phyloP scores from a whole-genome alignment of 2,888 invertebrate species.

The Melanotus villosus region DNA sequence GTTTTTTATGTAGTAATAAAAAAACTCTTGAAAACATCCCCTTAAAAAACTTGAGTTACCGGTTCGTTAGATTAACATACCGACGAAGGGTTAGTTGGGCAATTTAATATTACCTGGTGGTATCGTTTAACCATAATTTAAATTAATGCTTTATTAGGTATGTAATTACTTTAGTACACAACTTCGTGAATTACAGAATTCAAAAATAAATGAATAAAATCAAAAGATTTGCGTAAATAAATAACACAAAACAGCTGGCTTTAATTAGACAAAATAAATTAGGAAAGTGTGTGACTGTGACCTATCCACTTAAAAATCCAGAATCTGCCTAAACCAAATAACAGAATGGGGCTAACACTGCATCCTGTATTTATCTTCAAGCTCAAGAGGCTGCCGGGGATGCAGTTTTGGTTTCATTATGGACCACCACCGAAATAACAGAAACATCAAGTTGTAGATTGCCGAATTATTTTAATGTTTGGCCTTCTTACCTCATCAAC shows the following conservation, averaged over 20 bases:
- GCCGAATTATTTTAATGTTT: no score
- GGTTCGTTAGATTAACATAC: background rate
- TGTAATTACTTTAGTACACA: no score
- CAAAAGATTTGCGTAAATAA: no score
- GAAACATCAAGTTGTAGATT: background rate
- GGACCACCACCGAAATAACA: background rate
- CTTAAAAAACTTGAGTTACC: background rate
- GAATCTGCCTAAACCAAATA: conserved; percentile 16
- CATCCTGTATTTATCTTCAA: conserved; percentile 35
- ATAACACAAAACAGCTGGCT: conserved; percentile 35
- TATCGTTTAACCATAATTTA: no score
- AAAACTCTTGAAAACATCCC: conserved; percentile 10
- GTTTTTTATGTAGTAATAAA: background rate
- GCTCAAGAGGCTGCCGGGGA: conserved; percentile 1
- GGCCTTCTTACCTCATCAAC: no score
- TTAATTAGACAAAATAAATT: conserved; percentile 34
- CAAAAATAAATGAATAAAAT: no score
- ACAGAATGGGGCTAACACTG: conserved; percentile 22
- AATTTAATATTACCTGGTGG: background rate
- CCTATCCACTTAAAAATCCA: conserved; percentile 41
- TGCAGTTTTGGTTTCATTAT: conserved; percentile 2
- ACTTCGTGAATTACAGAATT: no score
- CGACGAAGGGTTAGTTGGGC: background rate
- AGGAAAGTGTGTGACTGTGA: conserved; percentile 36
- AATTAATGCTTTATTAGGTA: no score